phyloP scores from a whole-genome alignment of 1,140 invertebrate species.

The Lordiphosa clarofinis region DNA sequence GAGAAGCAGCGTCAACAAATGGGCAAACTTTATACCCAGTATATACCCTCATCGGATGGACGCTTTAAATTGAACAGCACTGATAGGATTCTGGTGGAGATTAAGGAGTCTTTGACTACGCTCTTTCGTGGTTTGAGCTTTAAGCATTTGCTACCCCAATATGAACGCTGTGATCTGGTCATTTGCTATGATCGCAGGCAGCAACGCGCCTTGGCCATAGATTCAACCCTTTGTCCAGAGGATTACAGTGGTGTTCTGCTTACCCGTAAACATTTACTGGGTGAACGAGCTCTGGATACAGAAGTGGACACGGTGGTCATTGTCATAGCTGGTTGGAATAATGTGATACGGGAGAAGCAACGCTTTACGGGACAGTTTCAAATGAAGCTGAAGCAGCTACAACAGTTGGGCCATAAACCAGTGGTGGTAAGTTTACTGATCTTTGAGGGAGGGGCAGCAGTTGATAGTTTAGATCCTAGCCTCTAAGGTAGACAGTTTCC shows the following conservation, averaged over 20 bases:
- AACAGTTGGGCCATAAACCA: slow-evolving; percentile 82
- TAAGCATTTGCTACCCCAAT: slow-evolving; percentile 83
- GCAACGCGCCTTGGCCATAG: slow-evolving; percentile 23
- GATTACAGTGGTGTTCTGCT: slow-evolving; percentile 64
- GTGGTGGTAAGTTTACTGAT: slow-evolving; percentile 80
- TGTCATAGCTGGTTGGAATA: slow-evolving; percentile 78
- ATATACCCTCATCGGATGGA: slow-evolving; percentile 79
- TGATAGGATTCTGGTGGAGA: slow-evolving; percentile 80
- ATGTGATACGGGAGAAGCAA: slow-evolving; percentile 71
- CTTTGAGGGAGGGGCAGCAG: too few species aligned
- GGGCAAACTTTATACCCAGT: slow-evolving; percentile 80
- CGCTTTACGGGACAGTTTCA: slow-evolving; percentile 76
- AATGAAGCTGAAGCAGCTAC: slow-evolving; percentile 82
- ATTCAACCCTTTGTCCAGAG: slow-evolving; percentile 29
- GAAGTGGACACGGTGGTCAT: slow-evolving; percentile 80
- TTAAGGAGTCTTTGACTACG: slow-evolving; percentile 65
- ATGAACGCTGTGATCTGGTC: slow-evolving; percentile 79
- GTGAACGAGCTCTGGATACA: slow-evolving; percentile 32
- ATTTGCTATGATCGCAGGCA: slow-evolving; percentile 61
- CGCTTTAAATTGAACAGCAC: slow-evolving; percentile 75
- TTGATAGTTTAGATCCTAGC: too few species aligned
- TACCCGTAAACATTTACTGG: slow-evolving; percentile 72
- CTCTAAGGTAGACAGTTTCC: too few species aligned
- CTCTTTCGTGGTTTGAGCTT: slow-evolving; percentile 43
- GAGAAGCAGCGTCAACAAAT: slow-evolving; percentile 71